These are phyloP conservation scores for Catharus minimus DNA, from an alignment of 2,113 vertebrate genomes.

Conservation along the genomic window DNA sequence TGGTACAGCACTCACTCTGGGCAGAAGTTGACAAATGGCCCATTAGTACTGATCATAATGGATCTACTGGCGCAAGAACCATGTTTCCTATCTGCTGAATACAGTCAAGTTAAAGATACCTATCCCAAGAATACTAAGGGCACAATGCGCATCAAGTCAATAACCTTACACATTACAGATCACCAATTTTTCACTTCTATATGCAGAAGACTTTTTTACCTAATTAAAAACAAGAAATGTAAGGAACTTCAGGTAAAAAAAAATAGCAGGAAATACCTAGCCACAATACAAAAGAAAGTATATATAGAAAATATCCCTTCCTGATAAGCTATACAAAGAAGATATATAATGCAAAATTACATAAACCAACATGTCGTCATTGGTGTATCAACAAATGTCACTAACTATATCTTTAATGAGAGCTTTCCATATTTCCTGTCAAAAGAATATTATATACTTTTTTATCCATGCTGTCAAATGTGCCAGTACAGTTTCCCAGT, in stretches of 20 bases:
- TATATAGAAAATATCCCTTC: neutral
- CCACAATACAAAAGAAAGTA: neutral
- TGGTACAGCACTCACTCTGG: accelerated
- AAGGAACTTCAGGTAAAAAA: neutral
- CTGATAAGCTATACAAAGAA: neutral
- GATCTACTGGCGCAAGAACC: neutral
- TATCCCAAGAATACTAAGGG: neutral
- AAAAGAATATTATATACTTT: neutral
- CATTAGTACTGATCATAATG: neutral
- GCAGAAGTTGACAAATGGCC: neutral
- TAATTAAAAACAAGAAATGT: neutral
- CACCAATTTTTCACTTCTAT: neutral
- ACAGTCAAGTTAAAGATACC: neutral
- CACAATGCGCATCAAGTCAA: neutral
- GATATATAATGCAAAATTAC: neutral
- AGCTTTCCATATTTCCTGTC: neutral
- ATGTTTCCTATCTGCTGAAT: neutral
- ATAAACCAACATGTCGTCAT: neutral
- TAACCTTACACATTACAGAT: neutral
- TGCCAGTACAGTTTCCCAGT: neutral
- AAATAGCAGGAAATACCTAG: neutral
- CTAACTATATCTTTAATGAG: neutral
- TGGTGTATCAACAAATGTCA: neutral
- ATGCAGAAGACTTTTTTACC: neutral
- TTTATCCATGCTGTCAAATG: neutral